Percentiles rank a stretch among this genome's conserved stretches.
Evolutionary conservation across 2,888 invertebrate species (phyloP).

Genomic region (Chloromyia formosa): DNA sequence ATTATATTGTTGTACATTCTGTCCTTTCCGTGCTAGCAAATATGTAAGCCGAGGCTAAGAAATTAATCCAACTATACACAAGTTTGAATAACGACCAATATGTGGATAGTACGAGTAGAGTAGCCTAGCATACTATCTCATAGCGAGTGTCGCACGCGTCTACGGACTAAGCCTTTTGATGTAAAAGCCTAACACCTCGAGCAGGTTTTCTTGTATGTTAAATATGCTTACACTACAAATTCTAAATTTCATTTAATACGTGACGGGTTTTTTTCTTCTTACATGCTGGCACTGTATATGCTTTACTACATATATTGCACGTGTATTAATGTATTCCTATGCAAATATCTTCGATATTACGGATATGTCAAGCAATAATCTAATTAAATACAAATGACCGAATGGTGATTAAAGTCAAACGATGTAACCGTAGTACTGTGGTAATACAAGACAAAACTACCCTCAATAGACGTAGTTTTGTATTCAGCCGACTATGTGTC

Average conservation of each 20-base stretch:
- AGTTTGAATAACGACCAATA: neutral
- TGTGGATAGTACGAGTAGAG: neutral
- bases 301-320: conserved; percentile 1
- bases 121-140: too few relatives aligned
- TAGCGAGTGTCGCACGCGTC: neutral
- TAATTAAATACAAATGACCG: conserved; percentile 39
- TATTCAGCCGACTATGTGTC: neutral
- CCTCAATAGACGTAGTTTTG: neutral
- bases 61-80: conserved; percentile 14
- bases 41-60: conserved; percentile 18
- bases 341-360: conserved; percentile 25
- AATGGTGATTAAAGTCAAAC: conserved; percentile 40
- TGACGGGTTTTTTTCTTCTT: neutral
- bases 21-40: neutral
- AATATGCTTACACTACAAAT: conserved; percentile 9
- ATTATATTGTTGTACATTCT: neutral
- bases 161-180: neutral
- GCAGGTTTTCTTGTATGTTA: neutral
- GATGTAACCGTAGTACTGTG: conserved; percentile 25
- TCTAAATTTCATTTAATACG: conserved; percentile 31
- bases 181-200: neutral
- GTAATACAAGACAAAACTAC: conserved; percentile 31
- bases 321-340: conserved; percentile 10
- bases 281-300: neutral
- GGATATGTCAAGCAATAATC: conserved; percentile 32